Base-by-base conservation (phyloP, 2,888 invertebrate species). In the Epirrhoe alternata region DNA sequence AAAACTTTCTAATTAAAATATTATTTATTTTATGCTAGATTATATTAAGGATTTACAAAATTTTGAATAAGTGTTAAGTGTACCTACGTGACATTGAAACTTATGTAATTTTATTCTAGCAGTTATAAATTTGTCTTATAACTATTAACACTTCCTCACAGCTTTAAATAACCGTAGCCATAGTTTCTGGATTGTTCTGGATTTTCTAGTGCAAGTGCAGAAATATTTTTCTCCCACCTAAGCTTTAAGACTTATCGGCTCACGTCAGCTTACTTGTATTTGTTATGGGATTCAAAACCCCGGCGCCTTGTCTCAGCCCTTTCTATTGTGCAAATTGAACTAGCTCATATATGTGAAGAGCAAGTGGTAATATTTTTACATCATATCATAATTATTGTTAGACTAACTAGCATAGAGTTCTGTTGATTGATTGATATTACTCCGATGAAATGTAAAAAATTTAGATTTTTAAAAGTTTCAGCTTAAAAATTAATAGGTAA, bases 191-290 rank as follows among this genome's bases (percentile, higher is more conserved):
- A 55, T 66, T 49, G 77, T 79, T 81, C 47, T 56, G 60, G 61
- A 64, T 57, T 64, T 68, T 38, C 62, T 72, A 62, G 60, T 73
- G 71, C 73, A 81, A 83, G 79, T 83, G 81, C 78, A 83, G 84
- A 82, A 87, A 86, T 87, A 86, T 84, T 86, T 83, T 83, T 84
- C 80, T 76, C 76, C 71, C 76, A 83, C 84, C 81, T 91, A 90
- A 91, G 91, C 90, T 90, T 85, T 84, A 83, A 75, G 81, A 81
- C 89, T 90, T 92, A 93, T 91, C 88, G 89, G 92, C 91, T 93
- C 92, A 92, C 87, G 92, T 92, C 92, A 87, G 84, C 85, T 92
- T 92, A 91, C 89, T 91, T 89, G 86, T 91, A 87, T 92, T 90
- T 89, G 90, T 91, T 92, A 92, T 91, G 88, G 91, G 90, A 87